Evolutionary conservation across 2,113 vertebrate genomes (phyloP).

Genomic region (Thermophis baileyi): DNA sequence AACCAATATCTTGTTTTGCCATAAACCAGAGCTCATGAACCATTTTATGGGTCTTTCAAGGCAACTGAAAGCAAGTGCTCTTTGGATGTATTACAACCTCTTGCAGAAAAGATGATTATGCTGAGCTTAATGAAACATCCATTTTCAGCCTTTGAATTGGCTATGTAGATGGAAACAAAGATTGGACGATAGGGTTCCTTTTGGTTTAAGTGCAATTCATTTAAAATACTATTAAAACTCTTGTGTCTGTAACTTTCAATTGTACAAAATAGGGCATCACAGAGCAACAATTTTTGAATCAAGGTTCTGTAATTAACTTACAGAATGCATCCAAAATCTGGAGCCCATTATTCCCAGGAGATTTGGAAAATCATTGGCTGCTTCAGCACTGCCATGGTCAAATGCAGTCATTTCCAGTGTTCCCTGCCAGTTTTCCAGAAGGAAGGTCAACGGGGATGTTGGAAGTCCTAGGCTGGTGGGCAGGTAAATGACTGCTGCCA

Average conservation of each 20-base stretch:
- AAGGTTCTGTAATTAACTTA: neutral
- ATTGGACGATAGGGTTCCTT: neutral
- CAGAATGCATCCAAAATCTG: neutral
- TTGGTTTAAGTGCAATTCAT: neutral
- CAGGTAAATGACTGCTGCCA: neutral
- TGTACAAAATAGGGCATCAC: neutral
- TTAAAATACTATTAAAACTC: neutral
- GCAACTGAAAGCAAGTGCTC: neutral
- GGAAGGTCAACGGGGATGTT: neutral
- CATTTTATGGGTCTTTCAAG: neutral
- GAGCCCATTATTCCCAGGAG: neutral
- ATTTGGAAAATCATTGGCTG: neutral
- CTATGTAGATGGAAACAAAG: neutral
- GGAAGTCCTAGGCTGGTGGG: neutral
- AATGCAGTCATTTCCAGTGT: neutral
- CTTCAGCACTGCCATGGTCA: neutral
- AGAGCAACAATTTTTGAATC: neutral
- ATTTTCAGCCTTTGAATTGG: neutral
- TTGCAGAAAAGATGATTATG: neutral
- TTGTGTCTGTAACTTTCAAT: neutral
- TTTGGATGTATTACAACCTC: neutral
- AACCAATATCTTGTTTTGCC: neutral
- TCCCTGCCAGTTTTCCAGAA: neutral
- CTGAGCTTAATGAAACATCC: neutral
- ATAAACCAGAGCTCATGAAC: neutral